Conservation (phyloP, 2,113 vertebrate species). For the Chionodraco myersi region DNA sequence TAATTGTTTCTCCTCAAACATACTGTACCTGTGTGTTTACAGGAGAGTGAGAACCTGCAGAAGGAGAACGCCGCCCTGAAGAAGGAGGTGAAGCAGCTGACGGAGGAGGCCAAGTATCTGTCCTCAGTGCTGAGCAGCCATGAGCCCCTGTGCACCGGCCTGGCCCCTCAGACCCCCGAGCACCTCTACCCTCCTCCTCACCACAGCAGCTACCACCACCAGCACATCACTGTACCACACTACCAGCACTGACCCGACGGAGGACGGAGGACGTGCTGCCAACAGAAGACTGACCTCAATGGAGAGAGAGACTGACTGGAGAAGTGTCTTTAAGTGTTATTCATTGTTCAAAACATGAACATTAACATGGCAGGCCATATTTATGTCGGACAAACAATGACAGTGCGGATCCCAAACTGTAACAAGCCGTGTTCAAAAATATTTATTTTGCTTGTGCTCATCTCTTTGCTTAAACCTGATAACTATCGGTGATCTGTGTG, state of each 20-base stretch:
- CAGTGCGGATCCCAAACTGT: conserved; percentile 46
- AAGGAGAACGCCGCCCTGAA: conserved; percentile 93
- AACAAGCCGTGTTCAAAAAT: conserved; percentile 49
- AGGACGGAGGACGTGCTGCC: conserved; percentile 35
- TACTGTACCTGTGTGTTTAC: conserved; percentile 27
- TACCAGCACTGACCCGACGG: conserved; percentile 89
- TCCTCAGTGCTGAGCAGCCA: conserved; percentile 91
- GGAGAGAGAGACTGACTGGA: conserved; percentile 50
- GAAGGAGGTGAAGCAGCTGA: conserved; percentile 94
- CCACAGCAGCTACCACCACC: conserved; percentile 87
- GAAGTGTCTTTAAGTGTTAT: conserved; percentile 36
- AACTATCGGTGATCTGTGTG: conserved; percentile 39
- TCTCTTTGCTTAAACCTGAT: conserved; percentile 52
- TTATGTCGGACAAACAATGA: conserved; percentile 23
- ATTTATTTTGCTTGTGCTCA: conserved; percentile 72
- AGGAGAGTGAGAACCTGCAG: conserved; percentile 97
- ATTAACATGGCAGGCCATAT: conserved; percentile 11
- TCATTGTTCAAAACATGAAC: conserved; percentile 3
- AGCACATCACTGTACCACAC: conserved; percentile 90
- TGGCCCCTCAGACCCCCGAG: conserved; percentile 83
- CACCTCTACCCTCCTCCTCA: conserved; percentile 86
- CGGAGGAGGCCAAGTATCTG: conserved; percentile 94
- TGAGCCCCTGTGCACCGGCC: conserved; percentile 89
- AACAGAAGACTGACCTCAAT: conserved; percentile 71
- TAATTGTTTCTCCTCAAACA: neutral